phyloP scores from a whole-genome alignment of 2,113 vertebrate genomes.

The Stigmatopora argus region DNA sequence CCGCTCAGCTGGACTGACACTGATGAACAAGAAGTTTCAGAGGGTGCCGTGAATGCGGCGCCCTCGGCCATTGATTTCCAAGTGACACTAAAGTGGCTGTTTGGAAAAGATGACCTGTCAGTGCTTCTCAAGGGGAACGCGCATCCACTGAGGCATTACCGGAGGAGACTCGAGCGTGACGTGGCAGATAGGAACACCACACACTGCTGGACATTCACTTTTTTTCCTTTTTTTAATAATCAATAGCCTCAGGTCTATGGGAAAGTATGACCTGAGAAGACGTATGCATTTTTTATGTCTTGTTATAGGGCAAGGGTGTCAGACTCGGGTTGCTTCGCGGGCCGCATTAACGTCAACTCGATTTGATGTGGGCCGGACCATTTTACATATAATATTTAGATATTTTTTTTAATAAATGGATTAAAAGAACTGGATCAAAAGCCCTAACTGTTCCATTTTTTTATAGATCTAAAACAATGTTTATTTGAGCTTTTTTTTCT shows the following conservation, averaged over 20 bases:
- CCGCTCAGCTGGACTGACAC: constrained; percentile 15
- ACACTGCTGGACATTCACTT: constrained; percentile 38
- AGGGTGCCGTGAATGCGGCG: constrained; percentile 15
- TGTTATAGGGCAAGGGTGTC: too few relatives aligned
- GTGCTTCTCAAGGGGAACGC: constrained; percentile 35
- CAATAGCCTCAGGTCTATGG: constrained; percentile 42
- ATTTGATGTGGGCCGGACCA: too few relatives aligned
- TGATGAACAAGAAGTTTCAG: constrained; percentile 24
- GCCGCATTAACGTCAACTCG: too few relatives aligned
- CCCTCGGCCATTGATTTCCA: constrained; percentile 65
- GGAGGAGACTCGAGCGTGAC: constrained; percentile 41
- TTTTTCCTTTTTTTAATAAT: constrained; percentile 11
- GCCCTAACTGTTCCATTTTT: too few relatives aligned
- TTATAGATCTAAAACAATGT: too few relatives aligned
- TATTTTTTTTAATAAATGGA: too few relatives aligned
- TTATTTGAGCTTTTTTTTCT: too few relatives aligned
- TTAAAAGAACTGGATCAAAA: too few relatives aligned
- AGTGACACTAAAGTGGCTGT: constrained; percentile 53
- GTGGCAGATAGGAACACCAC: constrained; percentile 46
- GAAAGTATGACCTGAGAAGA: neutral
- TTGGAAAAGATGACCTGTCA: constrained; percentile 61
- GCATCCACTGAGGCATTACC: constrained; percentile 42
- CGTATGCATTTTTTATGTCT: too few relatives aligned
- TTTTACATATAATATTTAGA: too few relatives aligned
- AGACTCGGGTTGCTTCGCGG: too few relatives aligned